phyloP scores from a whole-genome alignment of 2,113 vertebrate species.

The Etheostoma spectabile region DNA sequence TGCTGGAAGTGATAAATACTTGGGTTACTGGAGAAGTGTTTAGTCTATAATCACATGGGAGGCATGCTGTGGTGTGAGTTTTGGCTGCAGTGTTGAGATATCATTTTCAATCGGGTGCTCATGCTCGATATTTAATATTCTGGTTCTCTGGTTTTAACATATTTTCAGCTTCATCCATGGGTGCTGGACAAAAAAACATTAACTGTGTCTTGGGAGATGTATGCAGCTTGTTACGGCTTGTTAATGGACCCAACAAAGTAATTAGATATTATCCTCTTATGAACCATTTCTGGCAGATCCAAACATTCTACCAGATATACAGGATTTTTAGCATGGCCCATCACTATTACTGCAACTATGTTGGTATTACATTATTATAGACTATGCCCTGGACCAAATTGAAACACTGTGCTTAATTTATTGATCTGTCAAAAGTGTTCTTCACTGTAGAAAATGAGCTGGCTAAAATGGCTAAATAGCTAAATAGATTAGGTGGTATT shows the following conservation, averaged over 20 bases:
- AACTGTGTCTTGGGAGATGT: not conserved
- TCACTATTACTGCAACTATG: too few relatives aligned
- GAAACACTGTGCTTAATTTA: too few relatives aligned
- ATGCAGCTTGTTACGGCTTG: not conserved
- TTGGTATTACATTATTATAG: too few relatives aligned
- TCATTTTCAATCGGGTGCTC: not conserved
- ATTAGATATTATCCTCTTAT: not conserved
- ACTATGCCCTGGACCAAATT: too few relatives aligned
- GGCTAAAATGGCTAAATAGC: too few relatives aligned
- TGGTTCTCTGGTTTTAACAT: not conserved
- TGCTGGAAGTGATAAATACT: slow-evolving; percentile 17
- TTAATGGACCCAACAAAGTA: not conserved
- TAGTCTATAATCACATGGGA: slow-evolving; percentile 1
- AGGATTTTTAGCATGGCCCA: too few relatives aligned
- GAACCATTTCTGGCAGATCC: not conserved
- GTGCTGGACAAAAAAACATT: not conserved
- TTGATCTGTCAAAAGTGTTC: too few relatives aligned
- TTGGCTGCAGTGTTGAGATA: not conserved
- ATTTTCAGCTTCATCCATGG: not conserved
- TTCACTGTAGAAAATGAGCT: too few relatives aligned
- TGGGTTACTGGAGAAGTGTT: slow-evolving; percentile 10
- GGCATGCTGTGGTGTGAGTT: not conserved
- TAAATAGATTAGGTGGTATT: too few relatives aligned
- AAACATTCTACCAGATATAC: too few relatives aligned
- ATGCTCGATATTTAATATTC: not conserved